A percentile compares a stretch with the other conserved stretches of the same genome.
Conservation (phyloP, 1,140 invertebrate genomes). For the Brachionus calyciflorus region DNA sequence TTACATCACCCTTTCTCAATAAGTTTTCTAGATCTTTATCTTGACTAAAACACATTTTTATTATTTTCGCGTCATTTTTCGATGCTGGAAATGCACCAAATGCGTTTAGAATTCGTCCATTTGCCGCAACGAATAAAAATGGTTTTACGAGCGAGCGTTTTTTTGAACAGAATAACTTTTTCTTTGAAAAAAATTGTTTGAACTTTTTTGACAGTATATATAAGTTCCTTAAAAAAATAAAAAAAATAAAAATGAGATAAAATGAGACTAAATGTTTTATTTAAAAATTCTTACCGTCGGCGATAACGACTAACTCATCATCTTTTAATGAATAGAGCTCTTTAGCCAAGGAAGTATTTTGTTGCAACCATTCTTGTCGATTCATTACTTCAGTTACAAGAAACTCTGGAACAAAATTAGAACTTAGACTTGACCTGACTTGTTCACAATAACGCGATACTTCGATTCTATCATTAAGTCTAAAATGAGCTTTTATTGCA, state of each 20-base stretch:
- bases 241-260: background rate
- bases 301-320: too few relatives aligned
- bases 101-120: background rate
- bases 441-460: too few relatives aligned
- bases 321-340: too few relatives aligned
- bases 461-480: too few relatives aligned
- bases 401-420: too few relatives aligned
- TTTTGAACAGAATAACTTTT: background rate
- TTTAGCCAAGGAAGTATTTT: too few relatives aligned
- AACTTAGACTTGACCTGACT: too few relatives aligned
- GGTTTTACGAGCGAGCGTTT: background rate
- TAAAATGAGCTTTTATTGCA: too few relatives aligned
- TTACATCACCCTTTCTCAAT: conserved; percentile 6
- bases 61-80: background rate
- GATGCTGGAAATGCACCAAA: background rate
- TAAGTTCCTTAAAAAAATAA: background rate
- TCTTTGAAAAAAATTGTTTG: conserved; percentile 7
- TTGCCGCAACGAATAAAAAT: background rate
- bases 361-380: too few relatives aligned
- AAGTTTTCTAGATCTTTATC: background rate
- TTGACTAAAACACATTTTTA: background rate
- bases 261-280: too few relatives aligned
- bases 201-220: background rate
- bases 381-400: too few relatives aligned
- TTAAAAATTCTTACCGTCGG: too few relatives aligned